Evolutionary conservation across 1,140 invertebrate genomes (phyloP), one percentile per base, ranked within the genome.

Genomic region (Microplitis mediator): DNA sequence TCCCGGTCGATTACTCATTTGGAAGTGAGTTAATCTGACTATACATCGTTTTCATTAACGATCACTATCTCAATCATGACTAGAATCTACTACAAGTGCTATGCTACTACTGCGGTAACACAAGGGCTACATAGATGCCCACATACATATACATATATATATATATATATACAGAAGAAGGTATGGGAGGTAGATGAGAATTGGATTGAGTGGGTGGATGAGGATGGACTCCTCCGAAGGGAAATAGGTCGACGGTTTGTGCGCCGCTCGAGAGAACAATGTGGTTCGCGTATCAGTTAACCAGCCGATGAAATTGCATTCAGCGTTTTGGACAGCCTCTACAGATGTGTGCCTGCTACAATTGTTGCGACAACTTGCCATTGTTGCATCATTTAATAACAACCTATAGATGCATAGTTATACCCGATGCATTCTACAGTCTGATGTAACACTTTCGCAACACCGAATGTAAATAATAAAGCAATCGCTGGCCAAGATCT

Each of bases 1-100:
- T 54, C 52, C 4, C 13, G 58, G 35, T 70, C 36, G 68, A 70
- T 63, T 61, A 70, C 68, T 70, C 68, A 70, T 70, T 62, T 70
- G n/a, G 14, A 23, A 32, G 58, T 35, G 62, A 70, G 68, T 70
- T 62, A 62, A 70, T 62, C 13, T 70, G 51, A 70, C 58, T 62
- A 51, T 70, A 63, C 13, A 13, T 62, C 16, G 45, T 60, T 62
- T 64, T 62, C 58, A 70, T 70, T 70, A 70, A 45, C 58, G 68
- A 70, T 70, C 56, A 34, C 16, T 70, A 70, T 70, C 68, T 16
- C n/a, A 35, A 35, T 34, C 9, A 13, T 31, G 9, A 63, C 31
- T 36, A 63, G 4, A 60, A 23, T 16, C 16, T 31, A 31, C 31
- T 13, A n/a, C 34, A 36, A 36, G 34, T 39, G 3, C n/a, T 50